Evolutionary conservation across 1,140 invertebrate species (phyloP).

Genomic region (Hyphantria cunea): DNA sequence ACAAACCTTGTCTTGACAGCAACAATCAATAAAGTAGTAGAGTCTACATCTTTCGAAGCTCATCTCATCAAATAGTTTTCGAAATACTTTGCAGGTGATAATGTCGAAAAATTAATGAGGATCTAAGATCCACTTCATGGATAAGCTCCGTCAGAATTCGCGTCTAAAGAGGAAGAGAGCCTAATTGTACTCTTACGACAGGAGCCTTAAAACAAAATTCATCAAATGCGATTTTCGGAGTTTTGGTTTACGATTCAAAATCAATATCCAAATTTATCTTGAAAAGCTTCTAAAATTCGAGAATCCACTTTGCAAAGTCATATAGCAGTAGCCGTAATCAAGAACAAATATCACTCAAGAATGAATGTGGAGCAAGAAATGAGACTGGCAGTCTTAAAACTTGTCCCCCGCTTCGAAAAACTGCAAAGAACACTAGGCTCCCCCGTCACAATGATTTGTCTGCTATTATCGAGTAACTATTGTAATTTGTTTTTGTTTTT

Average conservation of each 20-base stretch:
- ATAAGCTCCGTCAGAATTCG: neutral
- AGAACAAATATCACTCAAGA: conserved; percentile 46
- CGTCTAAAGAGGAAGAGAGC: neutral
- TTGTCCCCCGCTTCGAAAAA: conserved; percentile 27
- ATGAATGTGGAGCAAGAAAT: conserved; percentile 53
- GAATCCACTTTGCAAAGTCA: conserved; percentile 5
- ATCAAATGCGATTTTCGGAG: neutral
- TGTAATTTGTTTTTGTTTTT: too few species aligned
- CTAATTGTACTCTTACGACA: neutral
- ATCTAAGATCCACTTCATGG: neutral
- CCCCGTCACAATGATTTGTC: too few species aligned
- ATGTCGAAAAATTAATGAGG: too few species aligned
- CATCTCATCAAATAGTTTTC: neutral
- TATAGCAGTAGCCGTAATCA: conserved; percentile 48
- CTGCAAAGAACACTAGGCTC: too few species aligned
- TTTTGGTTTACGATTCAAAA: neutral
- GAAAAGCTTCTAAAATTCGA: conserved; percentile 33
- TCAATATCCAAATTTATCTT: conserved; percentile 28
- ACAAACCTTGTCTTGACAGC: too few species aligned
- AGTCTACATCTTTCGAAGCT: neutral
- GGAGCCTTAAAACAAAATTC: neutral
- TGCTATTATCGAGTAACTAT: too few species aligned
- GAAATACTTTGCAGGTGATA: too few species aligned
- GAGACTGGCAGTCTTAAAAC: conserved; percentile 46
- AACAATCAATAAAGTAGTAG: too few species aligned